Evolutionary conservation across 2,888 invertebrate genomes (phyloP).

Genomic region (Elmis aenea): DNA sequence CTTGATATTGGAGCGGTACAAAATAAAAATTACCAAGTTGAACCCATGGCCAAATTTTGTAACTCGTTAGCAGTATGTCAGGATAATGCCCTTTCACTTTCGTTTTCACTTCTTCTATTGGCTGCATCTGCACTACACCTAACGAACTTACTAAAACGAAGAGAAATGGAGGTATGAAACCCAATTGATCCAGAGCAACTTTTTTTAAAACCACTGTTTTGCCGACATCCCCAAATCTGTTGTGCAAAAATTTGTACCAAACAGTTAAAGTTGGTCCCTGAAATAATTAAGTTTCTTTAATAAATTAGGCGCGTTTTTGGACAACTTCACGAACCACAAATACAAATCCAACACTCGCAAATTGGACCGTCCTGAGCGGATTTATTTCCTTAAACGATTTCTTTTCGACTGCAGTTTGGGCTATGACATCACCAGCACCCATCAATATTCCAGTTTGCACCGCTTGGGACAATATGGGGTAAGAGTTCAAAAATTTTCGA

Average conservation of each 20-base stretch:
- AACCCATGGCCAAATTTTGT: slow-evolving; percentile 78
- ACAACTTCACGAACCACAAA: slow-evolving; percentile 51
- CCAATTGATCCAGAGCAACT: slow-evolving; percentile 64
- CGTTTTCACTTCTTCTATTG: slow-evolving; percentile 47
- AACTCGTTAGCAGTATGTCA: slow-evolving; percentile 63
- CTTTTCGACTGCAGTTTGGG: slow-evolving; percentile 62
- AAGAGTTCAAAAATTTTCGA: slow-evolving; percentile 16
- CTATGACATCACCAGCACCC: slow-evolving; percentile 72
- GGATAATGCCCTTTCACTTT: slow-evolving; percentile 56
- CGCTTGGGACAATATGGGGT: slow-evolving; percentile 56
- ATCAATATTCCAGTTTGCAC: slow-evolving; percentile 66
- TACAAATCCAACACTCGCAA: slow-evolving; percentile 63
- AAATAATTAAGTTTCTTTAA: slow-evolving; percentile 12
- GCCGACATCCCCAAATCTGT: slow-evolving; percentile 50
- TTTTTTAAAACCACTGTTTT: slow-evolving; percentile 57
- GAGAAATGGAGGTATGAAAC: slow-evolving; percentile 70
- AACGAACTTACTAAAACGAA: slow-evolving; percentile 54
- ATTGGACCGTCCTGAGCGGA: slow-evolving; percentile 55
- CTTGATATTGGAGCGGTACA: slow-evolving; percentile 78
- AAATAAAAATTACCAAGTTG: slow-evolving; percentile 81
- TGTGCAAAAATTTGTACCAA: slow-evolving; percentile 57
- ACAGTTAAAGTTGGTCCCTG: slow-evolving; percentile 61
- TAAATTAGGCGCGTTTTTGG: not conserved
- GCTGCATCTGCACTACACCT: slow-evolving; percentile 56
- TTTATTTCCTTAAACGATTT: slow-evolving; percentile 50